Percentiles rank a stretch among this genome's conserved stretches.
These are phyloP conservation scores for Poecilia picta DNA, from an alignment of 2,797 vertebrate species.

Conservation along the genomic window DNA sequence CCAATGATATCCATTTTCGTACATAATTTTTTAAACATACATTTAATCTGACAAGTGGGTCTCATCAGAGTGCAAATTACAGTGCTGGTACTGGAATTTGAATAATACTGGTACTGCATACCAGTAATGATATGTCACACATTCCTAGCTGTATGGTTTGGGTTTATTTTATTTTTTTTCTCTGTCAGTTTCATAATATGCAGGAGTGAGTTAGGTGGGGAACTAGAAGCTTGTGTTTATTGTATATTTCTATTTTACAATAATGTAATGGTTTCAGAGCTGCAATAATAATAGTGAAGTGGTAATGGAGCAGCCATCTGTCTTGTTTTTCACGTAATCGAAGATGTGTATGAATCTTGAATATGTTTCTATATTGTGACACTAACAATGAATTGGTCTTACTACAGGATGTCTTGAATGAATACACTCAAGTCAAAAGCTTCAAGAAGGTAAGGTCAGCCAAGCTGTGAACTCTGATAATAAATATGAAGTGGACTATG, in stretches of 20 bases:
- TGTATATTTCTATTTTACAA: no score
- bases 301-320: not conserved
- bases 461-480: not conserved
- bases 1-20: not conserved
- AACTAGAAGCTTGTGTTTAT: not conserved
- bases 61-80: no score
- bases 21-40: no score
- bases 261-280: not conserved
- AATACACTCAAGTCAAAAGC: constrained; percentile 81
- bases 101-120: no score
- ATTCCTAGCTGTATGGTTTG: not conserved
- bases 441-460: constrained; percentile 77
- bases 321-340: not conserved
- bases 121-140: not conserved
- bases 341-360: not conserved
- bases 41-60: no score
- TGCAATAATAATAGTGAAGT: not conserved
- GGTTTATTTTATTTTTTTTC: not conserved
- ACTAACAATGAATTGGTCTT: not conserved
- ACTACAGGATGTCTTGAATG: constrained; percentile 79
- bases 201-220: no score
- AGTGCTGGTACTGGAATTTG: no score
- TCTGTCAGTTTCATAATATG: not conserved
- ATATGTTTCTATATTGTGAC: not conserved
- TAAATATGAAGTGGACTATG: not conserved